Evolutionary conservation across 2,113 vertebrate genomes (phyloP).

Genomic region (Pollachius pollachius): DNA sequence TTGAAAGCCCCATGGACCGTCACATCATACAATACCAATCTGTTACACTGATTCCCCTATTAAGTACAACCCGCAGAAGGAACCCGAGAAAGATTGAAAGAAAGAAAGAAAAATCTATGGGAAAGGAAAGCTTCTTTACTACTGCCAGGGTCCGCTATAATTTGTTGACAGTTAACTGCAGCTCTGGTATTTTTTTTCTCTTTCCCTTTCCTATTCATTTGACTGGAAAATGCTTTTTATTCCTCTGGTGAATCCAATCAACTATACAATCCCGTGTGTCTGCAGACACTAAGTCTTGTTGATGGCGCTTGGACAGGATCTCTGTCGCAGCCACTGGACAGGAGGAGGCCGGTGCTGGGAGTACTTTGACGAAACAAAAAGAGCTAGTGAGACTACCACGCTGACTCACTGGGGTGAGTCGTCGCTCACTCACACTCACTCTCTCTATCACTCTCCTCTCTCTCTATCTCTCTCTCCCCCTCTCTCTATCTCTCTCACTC

Average conservation of each 20-base stretch:
- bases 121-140: neutral
- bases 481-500: slow-evolving; percentile 14
- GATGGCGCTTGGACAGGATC: slow-evolving; percentile 8
- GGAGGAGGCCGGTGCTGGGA: slow-evolving; percentile 21
- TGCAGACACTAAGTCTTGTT: slow-evolving; percentile 13
- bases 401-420: slow-evolving; percentile 41
- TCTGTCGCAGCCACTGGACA: neutral
- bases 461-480: slow-evolving; percentile 20
- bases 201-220: slow-evolving; percentile 4
- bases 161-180: neutral
- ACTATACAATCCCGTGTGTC: neutral
- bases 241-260: slow-evolving; percentile 6
- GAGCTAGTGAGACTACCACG: slow-evolving; percentile 18
- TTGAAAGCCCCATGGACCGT: slow-evolving; percentile 12
- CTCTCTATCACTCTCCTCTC: too few species aligned
- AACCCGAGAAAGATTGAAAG: too few species aligned
- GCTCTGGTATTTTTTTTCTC: neutral
- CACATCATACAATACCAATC: slow-evolving; percentile 24
- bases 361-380: slow-evolving; percentile 17
- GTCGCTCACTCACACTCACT: slow-evolving; percentile 16
- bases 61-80: slow-evolving; percentile 10
- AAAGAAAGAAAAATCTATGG: too few species aligned
- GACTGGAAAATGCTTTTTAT: slow-evolving; percentile 11
- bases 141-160: neutral
- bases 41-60: slow-evolving; percentile 19